Percentiles rank a stretch among this genome's conserved stretches.
Evolutionary conservation across 2,888 invertebrate genomes (phyloP).

Genomic region (Dinocampus coccinellae): DNA sequence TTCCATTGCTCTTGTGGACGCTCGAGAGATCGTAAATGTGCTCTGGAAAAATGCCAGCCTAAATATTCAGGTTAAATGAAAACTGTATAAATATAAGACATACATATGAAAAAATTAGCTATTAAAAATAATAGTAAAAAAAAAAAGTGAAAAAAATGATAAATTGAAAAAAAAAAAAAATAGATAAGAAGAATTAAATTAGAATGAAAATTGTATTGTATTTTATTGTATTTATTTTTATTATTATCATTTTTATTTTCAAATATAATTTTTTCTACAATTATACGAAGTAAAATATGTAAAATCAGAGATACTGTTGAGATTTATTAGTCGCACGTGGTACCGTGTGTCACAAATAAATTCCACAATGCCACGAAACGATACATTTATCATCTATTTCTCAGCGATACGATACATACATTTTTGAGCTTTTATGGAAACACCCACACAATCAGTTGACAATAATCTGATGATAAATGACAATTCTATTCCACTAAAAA

Average conservation of each 20-base stretch:
- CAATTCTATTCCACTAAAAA: not conserved
- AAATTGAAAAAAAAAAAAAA: not conserved
- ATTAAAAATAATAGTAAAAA: not conserved
- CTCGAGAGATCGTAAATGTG: slow-evolving; percentile 45
- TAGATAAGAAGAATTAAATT: too few species aligned
- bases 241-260: not conserved
- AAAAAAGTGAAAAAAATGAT: not conserved
- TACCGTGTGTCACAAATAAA: slow-evolving; percentile 42
- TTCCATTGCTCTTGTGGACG: slow-evolving; percentile 36
- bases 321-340: slow-evolving; percentile 42
- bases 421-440: slow-evolving; percentile 15
- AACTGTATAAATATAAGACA: slow-evolving; percentile 27
- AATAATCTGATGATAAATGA: not conserved
- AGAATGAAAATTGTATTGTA: too few species aligned
- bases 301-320: slow-evolving; percentile 8
- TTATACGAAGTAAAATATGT: not conserved
- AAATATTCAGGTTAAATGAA: slow-evolving; percentile 51
- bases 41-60: slow-evolving; percentile 57
- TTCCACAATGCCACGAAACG: slow-evolving; percentile 1
- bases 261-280: not conserved
- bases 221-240: not conserved
- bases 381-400: slow-evolving; percentile 12
- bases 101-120: not conserved
- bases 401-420: slow-evolving; percentile 18
- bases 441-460: slow-evolving; percentile 13